Conservation (phyloP, 1,140 invertebrate species). For the Drosophila equinoxialis region DNA sequence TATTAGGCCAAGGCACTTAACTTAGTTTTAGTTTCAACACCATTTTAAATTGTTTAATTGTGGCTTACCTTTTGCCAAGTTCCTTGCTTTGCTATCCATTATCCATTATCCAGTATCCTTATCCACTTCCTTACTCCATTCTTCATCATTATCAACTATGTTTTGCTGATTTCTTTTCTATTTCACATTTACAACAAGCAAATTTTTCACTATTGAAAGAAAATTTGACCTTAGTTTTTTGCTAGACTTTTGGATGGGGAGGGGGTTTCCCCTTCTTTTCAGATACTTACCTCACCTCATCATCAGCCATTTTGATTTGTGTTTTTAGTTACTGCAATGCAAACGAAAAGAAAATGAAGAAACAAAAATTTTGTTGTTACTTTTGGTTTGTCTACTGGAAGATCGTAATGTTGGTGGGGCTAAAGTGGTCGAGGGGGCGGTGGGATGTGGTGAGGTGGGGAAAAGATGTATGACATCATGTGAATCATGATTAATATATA, state of each 20-base stretch:
- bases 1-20: not conserved
- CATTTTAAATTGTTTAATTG: not conserved
- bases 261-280: not conserved
- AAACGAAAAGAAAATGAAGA: constrained; percentile 36
- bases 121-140: not conserved
- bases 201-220: constrained; percentile 24
- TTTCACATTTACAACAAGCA: not conserved
- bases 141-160: not conserved
- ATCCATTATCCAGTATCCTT: not conserved
- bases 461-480: constrained; percentile 53
- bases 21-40: not conserved
- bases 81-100: not conserved
- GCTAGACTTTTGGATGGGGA: not conserved
- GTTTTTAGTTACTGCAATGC: constrained; percentile 78
- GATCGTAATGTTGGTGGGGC: not conserved
- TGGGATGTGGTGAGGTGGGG: not conserved
- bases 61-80: not conserved
- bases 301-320: constrained; percentile 90
- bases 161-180: not conserved
- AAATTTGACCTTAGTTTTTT: constrained; percentile 32
- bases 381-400: constrained; percentile 7
- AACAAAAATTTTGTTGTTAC: not conserved
- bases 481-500: constrained; percentile 33
- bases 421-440: not conserved
- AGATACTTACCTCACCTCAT: constrained; percentile 92